A percentile compares a stretch with the other conserved stretches of the same genome.
phyloP scores from a whole-genome alignment of 2,888 invertebrate genomes.

The Rhagonycha lutea region DNA sequence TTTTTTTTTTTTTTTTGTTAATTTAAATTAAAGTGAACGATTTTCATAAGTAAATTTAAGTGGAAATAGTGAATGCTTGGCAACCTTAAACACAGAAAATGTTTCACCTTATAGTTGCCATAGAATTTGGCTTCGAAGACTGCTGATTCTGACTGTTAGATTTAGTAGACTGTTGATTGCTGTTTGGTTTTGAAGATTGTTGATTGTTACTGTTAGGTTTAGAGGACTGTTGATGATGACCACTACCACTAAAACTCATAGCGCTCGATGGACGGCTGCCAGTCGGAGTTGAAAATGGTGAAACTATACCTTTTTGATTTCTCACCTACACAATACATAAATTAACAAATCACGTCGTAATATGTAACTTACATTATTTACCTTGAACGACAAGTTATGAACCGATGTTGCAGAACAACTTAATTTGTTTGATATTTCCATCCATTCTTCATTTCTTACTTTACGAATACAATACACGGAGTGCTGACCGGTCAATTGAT shows the following conservation, averaged over 20 bases:
- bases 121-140: slow-evolving; percentile 38
- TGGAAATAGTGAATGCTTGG: not conserved
- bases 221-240: slow-evolving; percentile 48
- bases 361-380: not conserved
- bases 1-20: too few species aligned
- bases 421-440: slow-evolving; percentile 43
- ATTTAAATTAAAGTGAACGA: too few species aligned
- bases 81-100: slow-evolving; percentile 27
- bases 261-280: slow-evolving; percentile 41
- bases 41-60: too few species aligned
- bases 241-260: slow-evolving; percentile 36
- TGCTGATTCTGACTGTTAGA: slow-evolving; percentile 53
- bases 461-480: slow-evolving; percentile 81
- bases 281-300: slow-evolving; percentile 40
- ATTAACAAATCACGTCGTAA: not conserved
- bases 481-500: slow-evolving; percentile 76
- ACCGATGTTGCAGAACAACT: slow-evolving; percentile 36
- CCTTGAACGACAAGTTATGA: slow-evolving; percentile 37
- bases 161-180: slow-evolving; percentile 53
- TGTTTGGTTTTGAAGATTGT: slow-evolving; percentile 56
- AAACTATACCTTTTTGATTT: slow-evolving; percentile 32
- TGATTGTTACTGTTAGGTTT: slow-evolving; percentile 56
- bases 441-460: slow-evolving; percentile 71
- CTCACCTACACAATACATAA: slow-evolving; percentile 39
- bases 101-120: slow-evolving; percentile 57